Base-by-base conservation (phyloP, 1,140 invertebrate genomes). In the Platorchestia sp. region DNA sequence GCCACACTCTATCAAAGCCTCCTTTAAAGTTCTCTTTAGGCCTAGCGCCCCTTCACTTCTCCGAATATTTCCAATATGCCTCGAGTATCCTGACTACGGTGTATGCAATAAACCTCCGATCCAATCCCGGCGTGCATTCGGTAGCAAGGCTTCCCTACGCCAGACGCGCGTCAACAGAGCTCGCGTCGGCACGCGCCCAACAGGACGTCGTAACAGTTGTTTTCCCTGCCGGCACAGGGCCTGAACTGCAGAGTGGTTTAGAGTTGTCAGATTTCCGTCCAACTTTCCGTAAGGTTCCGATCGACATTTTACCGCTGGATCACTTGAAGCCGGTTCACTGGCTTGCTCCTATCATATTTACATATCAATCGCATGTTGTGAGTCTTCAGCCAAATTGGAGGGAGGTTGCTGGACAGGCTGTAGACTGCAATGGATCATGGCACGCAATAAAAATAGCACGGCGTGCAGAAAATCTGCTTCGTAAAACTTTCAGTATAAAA, bases 281-380 rank as follows among this genome's bases (percentile, higher is more conserved):
- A 93, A 93, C 91, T 93, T 44, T 42, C 43, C 91, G 44, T 93
- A 93, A 93, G 91, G 91, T 93, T 93, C 91, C 43, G 91, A 93
- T 93, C 91, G 91, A 47, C 91, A 93, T 93, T 93, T 93, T 93
- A 47, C 91, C 91, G 91, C 91, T 47, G 91, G 91, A 93, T 93
- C 91, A 93, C 91, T 93, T 27, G 91, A 93, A 47, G 91, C 91
- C 91, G 91, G 91, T 93, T 93, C 91, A 93, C 45, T 93, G 91
- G 91, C 91, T 93, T 93, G 91, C 91, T 93, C 91, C 91, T 93
- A 93, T 93, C 91, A 93, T 93, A 93, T 93, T 93, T 93, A 93
- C 91, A 93, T 93, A 93, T 93, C 91, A 93, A 93, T 93, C 91
- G 91, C 91, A 44, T 93, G 43, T 93, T 93, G 91, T 93, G 91